Percentiles rank a stretch among this genome's conserved stretches.
phyloP scores from a whole-genome alignment of 2,888 invertebrate genomes.

The Trissoscelio sp. region DNA sequence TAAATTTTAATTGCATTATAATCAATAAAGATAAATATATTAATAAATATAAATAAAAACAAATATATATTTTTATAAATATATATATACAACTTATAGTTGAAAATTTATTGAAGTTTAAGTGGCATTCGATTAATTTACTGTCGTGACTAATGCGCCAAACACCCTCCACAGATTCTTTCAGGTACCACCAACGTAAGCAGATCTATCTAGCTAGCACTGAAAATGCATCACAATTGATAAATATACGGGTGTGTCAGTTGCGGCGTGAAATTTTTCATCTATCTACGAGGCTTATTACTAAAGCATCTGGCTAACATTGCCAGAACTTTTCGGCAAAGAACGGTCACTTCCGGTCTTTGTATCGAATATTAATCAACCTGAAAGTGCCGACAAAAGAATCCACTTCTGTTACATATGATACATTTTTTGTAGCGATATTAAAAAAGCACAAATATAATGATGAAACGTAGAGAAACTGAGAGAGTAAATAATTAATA shows the following conservation, averaged over 20 bases:
- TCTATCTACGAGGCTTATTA: constrained; percentile 54
- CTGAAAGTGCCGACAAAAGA: constrained; percentile 57
- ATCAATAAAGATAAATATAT: no score
- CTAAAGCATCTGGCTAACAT: constrained; percentile 48
- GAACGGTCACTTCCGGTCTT: constrained; percentile 53
- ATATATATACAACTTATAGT: no score
- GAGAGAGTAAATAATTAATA: no score
- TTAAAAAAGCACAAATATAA: neutral
- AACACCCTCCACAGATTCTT: constrained; percentile 17
- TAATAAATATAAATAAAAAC: no score
- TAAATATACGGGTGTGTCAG: constrained; percentile 59
- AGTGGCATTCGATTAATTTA: constrained; percentile 75
- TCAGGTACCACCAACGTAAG: neutral
- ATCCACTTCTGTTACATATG: constrained; percentile 25
- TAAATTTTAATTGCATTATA: no score
- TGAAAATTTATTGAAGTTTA: constrained; percentile 73
- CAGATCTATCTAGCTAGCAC: neutral
- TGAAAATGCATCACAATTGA: constrained; percentile 36
- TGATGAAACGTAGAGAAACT: neutral
- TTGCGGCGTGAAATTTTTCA: constrained; percentile 64
- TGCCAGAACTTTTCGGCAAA: constrained; percentile 36
- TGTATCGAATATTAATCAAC: constrained; percentile 54
- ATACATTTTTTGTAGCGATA: neutral
- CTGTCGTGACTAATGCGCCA: constrained; percentile 64
- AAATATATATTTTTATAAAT: no score